Conservation (phyloP, 2,888 invertebrate genomes). For the Iselma pallidipennis region DNA sequence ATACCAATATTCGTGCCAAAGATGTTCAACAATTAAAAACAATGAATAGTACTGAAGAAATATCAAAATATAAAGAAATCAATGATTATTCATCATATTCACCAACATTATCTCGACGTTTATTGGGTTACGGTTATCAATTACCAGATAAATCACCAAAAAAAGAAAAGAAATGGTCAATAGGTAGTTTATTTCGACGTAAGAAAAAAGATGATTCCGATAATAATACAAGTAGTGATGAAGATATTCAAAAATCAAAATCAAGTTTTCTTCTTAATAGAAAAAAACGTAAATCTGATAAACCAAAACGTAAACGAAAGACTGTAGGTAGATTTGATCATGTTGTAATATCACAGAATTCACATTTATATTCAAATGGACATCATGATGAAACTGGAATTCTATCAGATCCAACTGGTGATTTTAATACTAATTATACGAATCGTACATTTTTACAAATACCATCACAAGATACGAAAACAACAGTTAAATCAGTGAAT, state of each 20-base stretch:
- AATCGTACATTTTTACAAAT: constrained; percentile 40
- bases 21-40: constrained; percentile 40
- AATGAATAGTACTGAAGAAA: constrained; percentile 53
- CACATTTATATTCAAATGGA: constrained; percentile 29
- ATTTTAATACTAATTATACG: constrained; percentile 41
- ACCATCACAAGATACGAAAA: constrained; percentile 44
- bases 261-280: constrained; percentile 52
- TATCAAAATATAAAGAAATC: constrained; percentile 37
- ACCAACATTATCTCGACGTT: constrained; percentile 47
- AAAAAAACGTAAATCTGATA: constrained; percentile 53
- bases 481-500: constrained; percentile 25
- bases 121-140: constrained; percentile 59
- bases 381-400: constrained; percentile 59
- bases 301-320: constrained; percentile 61
- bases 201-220: constrained; percentile 71
- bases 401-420: constrained; percentile 62
- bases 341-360: constrained; percentile 57
- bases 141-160: constrained; percentile 58
- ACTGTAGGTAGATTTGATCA: constrained; percentile 68
- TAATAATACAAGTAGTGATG: constrained; percentile 59
- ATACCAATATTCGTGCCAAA: constrained; percentile 49
- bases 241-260: constrained; percentile 37
- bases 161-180: constrained; percentile 76
- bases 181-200: constrained; percentile 76
- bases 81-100: constrained; percentile 40